phyloP scores from a whole-genome alignment of 2,797 vertebrate species.

The Brotula barbata region DNA sequence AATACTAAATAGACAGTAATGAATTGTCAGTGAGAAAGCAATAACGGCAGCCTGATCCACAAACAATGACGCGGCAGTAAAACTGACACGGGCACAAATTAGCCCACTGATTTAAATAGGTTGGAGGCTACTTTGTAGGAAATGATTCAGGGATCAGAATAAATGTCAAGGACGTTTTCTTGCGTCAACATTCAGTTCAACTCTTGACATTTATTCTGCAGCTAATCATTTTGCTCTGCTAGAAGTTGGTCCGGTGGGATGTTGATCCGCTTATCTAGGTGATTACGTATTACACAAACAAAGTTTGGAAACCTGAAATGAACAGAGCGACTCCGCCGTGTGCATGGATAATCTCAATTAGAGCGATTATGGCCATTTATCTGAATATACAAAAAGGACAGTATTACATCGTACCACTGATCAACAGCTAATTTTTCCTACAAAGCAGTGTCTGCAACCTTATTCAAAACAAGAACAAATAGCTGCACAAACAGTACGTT shows the following conservation, averaged over 20 bases:
- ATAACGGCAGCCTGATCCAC: slow-evolving; percentile 67
- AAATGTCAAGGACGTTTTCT: slow-evolving; percentile 64
- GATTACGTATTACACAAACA: slow-evolving; percentile 24
- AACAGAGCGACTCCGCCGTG: slow-evolving; percentile 12
- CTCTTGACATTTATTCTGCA: slow-evolving; percentile 49
- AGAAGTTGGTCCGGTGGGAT: slow-evolving; percentile 18
- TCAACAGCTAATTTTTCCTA: not conserved
- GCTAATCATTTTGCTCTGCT: slow-evolving; percentile 40
- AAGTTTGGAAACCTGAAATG: slow-evolving; percentile 30
- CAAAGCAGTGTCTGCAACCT: not conserved
- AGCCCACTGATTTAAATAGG: slow-evolving; percentile 59
- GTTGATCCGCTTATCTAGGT: slow-evolving; percentile 12
- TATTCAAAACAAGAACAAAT: too few relatives aligned
- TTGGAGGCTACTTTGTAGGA: slow-evolving; percentile 47
- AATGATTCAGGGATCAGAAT: slow-evolving; percentile 45
- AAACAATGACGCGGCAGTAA: slow-evolving; percentile 64
- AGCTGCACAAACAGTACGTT: too few relatives aligned
- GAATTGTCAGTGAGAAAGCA: slow-evolving; percentile 58
- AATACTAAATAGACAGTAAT: slow-evolving; percentile 73
- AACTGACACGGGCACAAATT: slow-evolving; percentile 63
- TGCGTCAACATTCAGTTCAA: slow-evolving; percentile 46
- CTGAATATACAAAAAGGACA: not conserved
- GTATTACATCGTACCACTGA: not conserved
- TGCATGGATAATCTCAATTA: slow-evolving; percentile 5
- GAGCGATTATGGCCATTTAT: slow-evolving; percentile 4